Conservation (phyloP, 2,797 vertebrate genomes). For the Lithobates sylvaticus region DNA sequence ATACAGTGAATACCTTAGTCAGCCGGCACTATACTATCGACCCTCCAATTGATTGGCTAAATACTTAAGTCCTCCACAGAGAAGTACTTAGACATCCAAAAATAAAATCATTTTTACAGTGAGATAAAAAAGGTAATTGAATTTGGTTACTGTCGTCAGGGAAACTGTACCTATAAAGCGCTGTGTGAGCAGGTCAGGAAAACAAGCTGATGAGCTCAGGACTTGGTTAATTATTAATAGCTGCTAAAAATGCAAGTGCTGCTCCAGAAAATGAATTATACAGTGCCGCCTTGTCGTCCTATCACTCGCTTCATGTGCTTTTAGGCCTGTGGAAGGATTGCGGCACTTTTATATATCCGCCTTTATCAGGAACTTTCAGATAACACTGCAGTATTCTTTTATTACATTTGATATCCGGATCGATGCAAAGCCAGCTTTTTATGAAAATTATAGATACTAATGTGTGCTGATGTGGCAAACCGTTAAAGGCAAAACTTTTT, state of each 20-base stretch:
- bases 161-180: constrained; percentile 7
- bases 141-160: constrained; percentile 16
- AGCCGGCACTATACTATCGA: neutral
- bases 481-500: no score
- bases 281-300: constrained; percentile 2
- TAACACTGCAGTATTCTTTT: constrained; percentile 26
- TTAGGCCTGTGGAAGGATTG: constrained; percentile 11
- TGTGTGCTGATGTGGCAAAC: neutral
- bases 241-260: constrained; percentile 42
- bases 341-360: constrained; percentile 16
- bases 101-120: constrained; percentile 27
- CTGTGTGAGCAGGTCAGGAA: constrained; percentile 22
- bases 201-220: constrained; percentile 29
- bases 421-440: constrained; percentile 4
- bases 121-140: constrained; percentile 5
- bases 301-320: constrained; percentile 14
- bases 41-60: neutral
- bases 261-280: constrained; percentile 40
- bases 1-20: neutral
- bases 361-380: constrained; percentile 22
- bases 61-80: neutral
- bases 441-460: neutral
- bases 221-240: constrained; percentile 48
- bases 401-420: neutral
- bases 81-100: constrained; percentile 1